These are phyloP conservation scores for Bellardia pandia DNA, from an alignment of 2,888 invertebrate species.

Conservation along the genomic window DNA sequence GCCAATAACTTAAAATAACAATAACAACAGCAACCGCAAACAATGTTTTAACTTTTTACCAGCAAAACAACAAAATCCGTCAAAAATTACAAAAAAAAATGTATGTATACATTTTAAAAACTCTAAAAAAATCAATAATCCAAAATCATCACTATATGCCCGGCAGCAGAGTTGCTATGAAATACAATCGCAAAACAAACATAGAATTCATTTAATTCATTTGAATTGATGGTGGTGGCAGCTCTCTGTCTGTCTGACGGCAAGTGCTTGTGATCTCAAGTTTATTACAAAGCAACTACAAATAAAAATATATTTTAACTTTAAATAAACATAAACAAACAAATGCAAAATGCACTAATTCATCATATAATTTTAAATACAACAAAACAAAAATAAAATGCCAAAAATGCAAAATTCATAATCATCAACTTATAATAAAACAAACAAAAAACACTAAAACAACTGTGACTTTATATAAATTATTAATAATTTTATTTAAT, in stretches of 20 bases:
- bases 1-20: slow-evolving; percentile 69
- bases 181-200: slow-evolving; percentile 50
- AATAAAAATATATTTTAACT: slow-evolving; percentile 74
- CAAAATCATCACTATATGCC: slow-evolving; percentile 46
- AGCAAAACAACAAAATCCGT: slow-evolving; percentile 73
- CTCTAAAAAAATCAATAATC: slow-evolving; percentile 58
- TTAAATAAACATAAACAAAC: slow-evolving; percentile 53
- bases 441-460: slow-evolving; percentile 30
- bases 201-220: not conserved
- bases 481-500: slow-evolving; percentile 65
- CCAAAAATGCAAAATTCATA: slow-evolving; percentile 76
- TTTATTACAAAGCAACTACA: slow-evolving; percentile 77
- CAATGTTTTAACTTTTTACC: slow-evolving; percentile 65
- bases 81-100: slow-evolving; percentile 73
- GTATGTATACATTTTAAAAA: slow-evolving; percentile 13
- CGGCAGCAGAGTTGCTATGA: slow-evolving; percentile 34
- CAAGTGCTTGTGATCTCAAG: slow-evolving; percentile 83
- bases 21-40: slow-evolving; percentile 56
- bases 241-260: slow-evolving; percentile 44
- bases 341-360: slow-evolving; percentile 72
- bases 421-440: slow-evolving; percentile 50
- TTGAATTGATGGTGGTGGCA: not conserved
- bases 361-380: slow-evolving; percentile 69
- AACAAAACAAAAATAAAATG: slow-evolving; percentile 73
- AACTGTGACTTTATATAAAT: slow-evolving; percentile 52